phyloP scores from a whole-genome alignment of 2,113 vertebrate genomes.

The Ctenodactylus gundi region DNA sequence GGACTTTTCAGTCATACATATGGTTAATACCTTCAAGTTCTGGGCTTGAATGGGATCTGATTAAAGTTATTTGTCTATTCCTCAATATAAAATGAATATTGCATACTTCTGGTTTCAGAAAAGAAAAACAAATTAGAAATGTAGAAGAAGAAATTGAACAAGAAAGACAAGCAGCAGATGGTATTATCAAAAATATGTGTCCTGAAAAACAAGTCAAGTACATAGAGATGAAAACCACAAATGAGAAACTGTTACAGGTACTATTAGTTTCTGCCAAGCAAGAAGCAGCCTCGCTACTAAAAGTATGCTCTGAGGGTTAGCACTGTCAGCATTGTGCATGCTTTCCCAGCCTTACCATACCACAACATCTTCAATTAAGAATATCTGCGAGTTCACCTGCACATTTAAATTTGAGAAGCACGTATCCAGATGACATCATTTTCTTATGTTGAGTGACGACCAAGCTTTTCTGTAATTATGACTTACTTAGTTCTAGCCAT shows the following conservation, averaged over 20 bases:
- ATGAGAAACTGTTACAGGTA: conserved; percentile 94
- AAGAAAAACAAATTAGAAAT: conserved; percentile 90
- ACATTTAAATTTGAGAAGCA: neutral
- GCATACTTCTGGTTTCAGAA: conserved; percentile 84
- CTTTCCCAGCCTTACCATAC: neutral
- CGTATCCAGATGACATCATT: neutral
- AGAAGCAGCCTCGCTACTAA: neutral
- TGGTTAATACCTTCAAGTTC: conserved; percentile 4
- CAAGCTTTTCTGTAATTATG: neutral
- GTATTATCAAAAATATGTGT: conserved; percentile 92
- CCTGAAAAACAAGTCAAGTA: conserved; percentile 91
- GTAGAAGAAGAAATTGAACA: conserved; percentile 90
- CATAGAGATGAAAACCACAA: conserved; percentile 89
- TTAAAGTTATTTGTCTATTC: conserved; percentile 14
- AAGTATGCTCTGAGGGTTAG: neutral
- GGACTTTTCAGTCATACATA: neutral
- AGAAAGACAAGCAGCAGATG: conserved; percentile 90
- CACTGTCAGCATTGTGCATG: neutral
- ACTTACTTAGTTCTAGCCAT: conserved; percentile 18
- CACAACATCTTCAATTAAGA: neutral
- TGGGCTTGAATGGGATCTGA: neutral
- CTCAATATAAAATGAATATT: conserved; percentile 26
- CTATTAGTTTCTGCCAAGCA: neutral
- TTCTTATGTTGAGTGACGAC: neutral
- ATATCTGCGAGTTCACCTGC: neutral